Base-by-base conservation (phyloP, 2,797 vertebrate genomes). In the Cyprinodon diabolis region DNA sequence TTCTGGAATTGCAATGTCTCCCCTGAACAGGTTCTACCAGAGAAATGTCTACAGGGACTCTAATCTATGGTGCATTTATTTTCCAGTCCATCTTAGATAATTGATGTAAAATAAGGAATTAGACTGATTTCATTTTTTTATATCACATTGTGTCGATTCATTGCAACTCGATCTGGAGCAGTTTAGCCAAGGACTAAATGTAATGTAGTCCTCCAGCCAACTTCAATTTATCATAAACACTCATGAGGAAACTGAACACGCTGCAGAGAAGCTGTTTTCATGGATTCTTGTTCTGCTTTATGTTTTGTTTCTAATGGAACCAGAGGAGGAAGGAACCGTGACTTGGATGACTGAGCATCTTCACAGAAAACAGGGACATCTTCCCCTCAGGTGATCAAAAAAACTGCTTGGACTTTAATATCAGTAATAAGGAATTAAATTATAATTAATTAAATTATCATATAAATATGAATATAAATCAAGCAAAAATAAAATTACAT, bases 221-320 rank as follows among this genome's bases (percentile, higher is more conserved):
- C 79, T 86, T 91, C 92, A 90, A 93, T 90, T 90, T 79, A 88
- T 93, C 90, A 93, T 94, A 91, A 92, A 84, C 76, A 82, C 69
- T 70, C 74, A 65, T 82, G 84, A 92, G 83, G 84, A 86, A 78
- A 77, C 25, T 67, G 69, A 80, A 57, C 63, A 81, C 75, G 80
- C 51, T 75, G 80, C 69, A 73, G 70, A 81, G 81, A 74, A 58
- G 52, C 12, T 37, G 45, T 56, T 71, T 56, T 66, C 55, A 83
- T 75, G 66, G 55, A 71, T 75, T 88, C 57, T 17, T 43, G 57
- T 77, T 74, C 25, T 77, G 82, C 73, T 72, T 40, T 72, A 68
- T 40, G 52, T 21, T 62, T 17, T 40, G 35, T 9, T 37, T 21
- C 14, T 52, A 15, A 51, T 25, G 47, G 45, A 23, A 67, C 14